phyloP scores from a whole-genome alignment of 2,113 vertebrate genomes.

The Laterallus jamaicensis region DNA sequence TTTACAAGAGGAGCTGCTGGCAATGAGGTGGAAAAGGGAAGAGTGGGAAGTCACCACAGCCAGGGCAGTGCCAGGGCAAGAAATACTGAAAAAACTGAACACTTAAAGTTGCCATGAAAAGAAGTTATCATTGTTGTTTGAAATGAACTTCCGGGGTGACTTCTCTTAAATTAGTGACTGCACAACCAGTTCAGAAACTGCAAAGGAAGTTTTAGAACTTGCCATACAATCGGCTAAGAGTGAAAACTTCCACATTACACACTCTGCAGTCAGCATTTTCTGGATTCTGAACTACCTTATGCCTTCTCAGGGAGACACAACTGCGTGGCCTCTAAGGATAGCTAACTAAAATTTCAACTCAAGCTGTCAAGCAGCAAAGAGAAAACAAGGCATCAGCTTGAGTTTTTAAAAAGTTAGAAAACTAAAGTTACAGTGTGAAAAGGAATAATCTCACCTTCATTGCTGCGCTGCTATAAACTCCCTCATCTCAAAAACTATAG shows the following conservation, averaged over 20 bases:
- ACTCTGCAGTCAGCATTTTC: not conserved
- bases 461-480: not conserved
- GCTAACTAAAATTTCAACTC: not conserved
- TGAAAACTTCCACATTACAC: not conserved
- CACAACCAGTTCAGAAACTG: not conserved
- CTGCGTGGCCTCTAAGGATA: not conserved
- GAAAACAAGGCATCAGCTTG: not conserved
- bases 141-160: not conserved
- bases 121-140: not conserved
- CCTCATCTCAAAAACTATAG: not conserved
- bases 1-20: not conserved
- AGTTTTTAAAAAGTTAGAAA: not conserved
- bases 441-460: not conserved
- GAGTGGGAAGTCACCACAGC: not conserved
- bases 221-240: not conserved
- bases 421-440: not conserved
- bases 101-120: not conserved
- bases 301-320: not conserved
- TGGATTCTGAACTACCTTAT: not conserved
- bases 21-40: not conserved
- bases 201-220: not conserved
- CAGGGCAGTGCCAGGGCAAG: not conserved
- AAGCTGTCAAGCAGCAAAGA: not conserved
- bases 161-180: not conserved
- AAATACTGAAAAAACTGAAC: not conserved